Evolutionary conservation across 2,888 invertebrate species (phyloP).

Genomic region (Tenthredo amoena): DNA sequence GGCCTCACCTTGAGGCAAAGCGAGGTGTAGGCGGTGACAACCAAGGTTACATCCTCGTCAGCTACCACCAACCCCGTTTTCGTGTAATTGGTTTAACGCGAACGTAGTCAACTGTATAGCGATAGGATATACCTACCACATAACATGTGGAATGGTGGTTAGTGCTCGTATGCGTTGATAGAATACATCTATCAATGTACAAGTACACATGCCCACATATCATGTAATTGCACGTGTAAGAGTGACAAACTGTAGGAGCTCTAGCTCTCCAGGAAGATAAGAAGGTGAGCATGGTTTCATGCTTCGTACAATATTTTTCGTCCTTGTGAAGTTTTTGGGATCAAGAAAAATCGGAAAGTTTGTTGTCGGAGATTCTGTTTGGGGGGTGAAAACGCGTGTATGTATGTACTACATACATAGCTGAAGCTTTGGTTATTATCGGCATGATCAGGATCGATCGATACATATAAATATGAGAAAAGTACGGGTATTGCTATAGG

Average conservation of each 20-base stretch:
- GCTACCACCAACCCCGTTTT: slow-evolving; percentile 17
- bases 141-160: background rate
- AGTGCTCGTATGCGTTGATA: background rate
- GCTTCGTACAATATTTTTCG: background rate
- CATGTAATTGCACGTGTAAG: background rate
- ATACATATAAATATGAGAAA: background rate
- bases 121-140: slow-evolving; percentile 36
- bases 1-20: slow-evolving; percentile 2
- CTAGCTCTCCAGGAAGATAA: background rate
- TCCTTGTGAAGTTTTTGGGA: background rate
- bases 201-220: background rate
- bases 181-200: background rate
- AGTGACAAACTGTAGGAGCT: background rate
- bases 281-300: background rate
- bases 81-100: slow-evolving; percentile 44
- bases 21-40: slow-evolving; percentile 39
- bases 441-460: background rate
- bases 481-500: background rate
- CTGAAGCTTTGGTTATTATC: slow-evolving; percentile 4
- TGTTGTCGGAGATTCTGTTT: background rate
- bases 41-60: slow-evolving; percentile 44
- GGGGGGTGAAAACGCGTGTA: background rate
- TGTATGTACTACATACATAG: too few relatives aligned
- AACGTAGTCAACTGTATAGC: slow-evolving; percentile 40
- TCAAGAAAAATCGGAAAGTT: background rate